Evolutionary conservation across 2,888 invertebrate species (phyloP), one percentile per base, ranked within the genome.

Genomic region (Leucoptera coffeella): DNA sequence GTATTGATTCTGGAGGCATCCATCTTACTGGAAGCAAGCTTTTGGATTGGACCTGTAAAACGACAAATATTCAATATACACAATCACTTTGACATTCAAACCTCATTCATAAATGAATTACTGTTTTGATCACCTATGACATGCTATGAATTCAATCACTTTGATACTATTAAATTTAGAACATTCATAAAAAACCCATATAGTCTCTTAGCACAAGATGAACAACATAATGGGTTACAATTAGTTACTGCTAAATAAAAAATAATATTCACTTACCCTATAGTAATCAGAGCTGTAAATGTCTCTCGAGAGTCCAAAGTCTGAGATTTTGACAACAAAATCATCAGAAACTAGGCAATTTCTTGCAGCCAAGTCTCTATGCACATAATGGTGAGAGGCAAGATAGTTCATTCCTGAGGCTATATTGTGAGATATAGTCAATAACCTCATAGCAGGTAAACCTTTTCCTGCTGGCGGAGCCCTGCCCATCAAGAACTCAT

Each of bases 1-100:
- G 72, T 46, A 99, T 93, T 1, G 95, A 92, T 58, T 99, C 97
- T 2, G 95, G 92, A 9, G 97, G 94, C 96, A 99, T 96, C 99
- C 99, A 99, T 35, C 99, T 74, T 29, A 97, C 88, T 39, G 96
- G 95, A 27, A 96, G 64, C 28, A 94, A 67, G 30, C 91, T 91
- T 57, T 95, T 94, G 23, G 92, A 93, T 67, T 95, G 94, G 15
- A 96, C 93, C 62, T 93, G 74, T 43, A 54, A 75, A 31, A 3
- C n/a, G n/a, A n/a, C n/a, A n/a, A n/a, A n/a, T n/a, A n/a, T n/a
- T n/a, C n/a, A n/a, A n/a, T n/a, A n/a, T n/a, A n/a, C n/a, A n/a
- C n/a, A n/a, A n/a, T n/a, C n/a, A n/a, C n/a, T n/a, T n/a, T n/a
- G n/a, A n/a, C n/a, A n/a, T n/a, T n/a, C n/a, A n/a, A n/a, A n/a